Percentiles rank a stretch among this genome's conserved stretches.
phyloP scores from a whole-genome alignment of 2,113 vertebrate genomes.

The Calyptomena viridis region DNA sequence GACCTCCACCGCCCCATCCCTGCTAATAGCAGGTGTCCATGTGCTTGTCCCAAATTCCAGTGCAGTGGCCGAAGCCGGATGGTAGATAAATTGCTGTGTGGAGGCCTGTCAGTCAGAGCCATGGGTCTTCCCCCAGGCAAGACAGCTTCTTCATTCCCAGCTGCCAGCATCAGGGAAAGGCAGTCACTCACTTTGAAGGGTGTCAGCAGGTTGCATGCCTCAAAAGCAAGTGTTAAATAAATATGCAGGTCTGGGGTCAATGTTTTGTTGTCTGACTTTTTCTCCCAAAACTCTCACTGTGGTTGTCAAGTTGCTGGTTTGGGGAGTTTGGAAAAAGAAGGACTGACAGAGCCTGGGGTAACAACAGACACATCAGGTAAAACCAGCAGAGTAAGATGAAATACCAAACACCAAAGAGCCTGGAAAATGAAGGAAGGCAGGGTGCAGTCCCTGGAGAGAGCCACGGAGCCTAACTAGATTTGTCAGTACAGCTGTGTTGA shows the following conservation, averaged over 20 bases:
- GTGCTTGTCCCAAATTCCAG: slow-evolving; percentile 25
- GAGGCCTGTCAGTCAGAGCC: neutral
- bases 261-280: neutral
- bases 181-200: neutral
- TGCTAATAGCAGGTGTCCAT: neutral
- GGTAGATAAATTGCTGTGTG: neutral
- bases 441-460: neutral
- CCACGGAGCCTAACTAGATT: rapidly evolving
- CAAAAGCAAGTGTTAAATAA: slow-evolving; percentile 3
- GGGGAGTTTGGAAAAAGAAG: neutral
- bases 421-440: neutral
- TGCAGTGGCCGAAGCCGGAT: neutral
- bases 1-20: neutral
- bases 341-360: neutral
- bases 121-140: neutral
- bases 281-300: neutral
- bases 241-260: neutral
- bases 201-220: neutral
- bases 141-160: neutral
- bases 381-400: neutral
- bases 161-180: neutral
- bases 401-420: neutral
- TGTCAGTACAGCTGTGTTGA: neutral
- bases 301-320: neutral
- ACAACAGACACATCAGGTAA: neutral